phyloP scores from a whole-genome alignment of 2,797 vertebrate species.

The Rhinella marina region DNA sequence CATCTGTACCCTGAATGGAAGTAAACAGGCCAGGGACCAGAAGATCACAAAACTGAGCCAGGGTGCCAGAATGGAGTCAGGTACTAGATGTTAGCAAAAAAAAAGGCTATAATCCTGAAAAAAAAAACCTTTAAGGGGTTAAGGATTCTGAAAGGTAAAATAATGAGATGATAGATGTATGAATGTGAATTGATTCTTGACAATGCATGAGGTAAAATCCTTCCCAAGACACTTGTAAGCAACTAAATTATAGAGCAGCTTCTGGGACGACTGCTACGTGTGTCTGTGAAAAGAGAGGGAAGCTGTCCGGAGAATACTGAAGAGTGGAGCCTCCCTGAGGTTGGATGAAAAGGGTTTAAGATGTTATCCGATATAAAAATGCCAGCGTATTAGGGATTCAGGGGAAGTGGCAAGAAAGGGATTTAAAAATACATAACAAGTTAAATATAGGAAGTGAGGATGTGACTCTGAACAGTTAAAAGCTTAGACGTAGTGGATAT shows the following conservation, averaged over 20 bases:
- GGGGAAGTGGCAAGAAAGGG: neutral
- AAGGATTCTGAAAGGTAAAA: constrained; percentile 2
- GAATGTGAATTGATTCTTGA: constrained; percentile 36
- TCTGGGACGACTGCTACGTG: neutral
- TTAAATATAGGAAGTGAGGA: neutral
- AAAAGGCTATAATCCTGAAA: too few species aligned
- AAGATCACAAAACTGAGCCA: too few species aligned
- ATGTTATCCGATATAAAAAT: constrained; percentile 27
- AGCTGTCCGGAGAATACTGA: constrained; percentile 24
- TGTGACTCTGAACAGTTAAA: neutral
- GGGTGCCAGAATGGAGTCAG: too few species aligned
- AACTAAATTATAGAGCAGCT: constrained; percentile 45
- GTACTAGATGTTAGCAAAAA: too few species aligned
- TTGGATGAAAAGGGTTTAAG: constrained; percentile 18
- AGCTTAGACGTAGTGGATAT: neutral
- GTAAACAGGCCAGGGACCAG: too few species aligned
- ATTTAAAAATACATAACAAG: neutral
- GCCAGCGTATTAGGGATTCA: neutral
- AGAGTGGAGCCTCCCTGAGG: constrained; percentile 49
- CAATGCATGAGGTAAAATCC: neutral
- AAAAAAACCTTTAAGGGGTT: neutral
- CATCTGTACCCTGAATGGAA: too few species aligned
- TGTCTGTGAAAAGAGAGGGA: neutral
- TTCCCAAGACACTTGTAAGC: constrained; percentile 59
- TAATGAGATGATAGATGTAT: constrained; percentile 55